Base-by-base conservation (phyloP, 2,888 invertebrate species). In the Xestia rhomboidea region DNA sequence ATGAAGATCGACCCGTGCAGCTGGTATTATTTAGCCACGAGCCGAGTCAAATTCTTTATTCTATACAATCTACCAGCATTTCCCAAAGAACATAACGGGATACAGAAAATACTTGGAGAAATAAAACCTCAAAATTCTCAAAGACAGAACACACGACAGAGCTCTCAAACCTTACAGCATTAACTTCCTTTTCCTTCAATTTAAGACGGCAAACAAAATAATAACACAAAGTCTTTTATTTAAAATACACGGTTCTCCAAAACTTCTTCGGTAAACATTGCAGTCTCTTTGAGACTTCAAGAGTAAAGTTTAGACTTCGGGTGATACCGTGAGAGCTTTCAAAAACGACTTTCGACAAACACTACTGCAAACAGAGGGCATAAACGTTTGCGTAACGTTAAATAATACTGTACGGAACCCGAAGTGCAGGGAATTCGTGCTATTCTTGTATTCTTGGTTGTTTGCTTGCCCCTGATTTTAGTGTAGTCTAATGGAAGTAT, bases 231-330 rank as follows among this genome's bases (percentile, higher is more conserved):
- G 41, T 68, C 27, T 44, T n/a, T 70, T 79, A 82, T 84, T 75
- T 77, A 70, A 82, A 82, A 68, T 62, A 77, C 41, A 69, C 62
- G 46, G 34, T 68, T 46, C 15, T 72, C 71, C 67, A 73, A 83
- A 87, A 87, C 51, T 81, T 38, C 44, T 49, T 54, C 7, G 21
- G 71, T 49, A 77, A 81, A 81, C 68, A 82, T 13, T 46, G 75
- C 80, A 82, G 76, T 81, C 78, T 79, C 87, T 81, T 77, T 81
- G 78, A 76, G 72, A 74, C 73, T 73, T 74, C 73, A 24, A 70
- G 69, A 78, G 73, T 82, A 49, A 73, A 84, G 73, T 86, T 85
- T 54, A 77, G 74, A 76, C 74, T 81, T 78, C 30, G 11, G 51
- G 60, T 78, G 79, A 83, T 83, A 79, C 44, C 60, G 69, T 79